phyloP scores from a whole-genome alignment of 1,140 invertebrate genomes.

The Drosophila tsacasi region DNA sequence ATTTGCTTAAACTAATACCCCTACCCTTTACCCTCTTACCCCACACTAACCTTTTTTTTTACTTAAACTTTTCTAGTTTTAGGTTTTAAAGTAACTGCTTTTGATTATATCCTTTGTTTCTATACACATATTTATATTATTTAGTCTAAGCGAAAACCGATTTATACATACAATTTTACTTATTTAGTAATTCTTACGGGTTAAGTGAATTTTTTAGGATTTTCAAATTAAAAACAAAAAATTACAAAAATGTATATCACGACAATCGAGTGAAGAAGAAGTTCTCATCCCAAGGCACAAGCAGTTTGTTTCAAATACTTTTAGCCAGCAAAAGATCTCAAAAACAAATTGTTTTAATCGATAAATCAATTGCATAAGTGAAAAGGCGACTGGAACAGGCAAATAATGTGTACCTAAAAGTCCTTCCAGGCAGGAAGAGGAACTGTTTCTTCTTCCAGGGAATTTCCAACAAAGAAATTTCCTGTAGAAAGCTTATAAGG shows the following conservation, averaged over 20 bases:
- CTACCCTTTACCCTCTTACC: neutral
- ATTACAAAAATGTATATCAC: neutral
- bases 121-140: conserved; percentile 35
- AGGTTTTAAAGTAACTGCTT: conserved; percentile 29
- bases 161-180: conserved; percentile 32
- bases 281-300: conserved; percentile 11
- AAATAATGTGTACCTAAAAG: too few relatives aligned
- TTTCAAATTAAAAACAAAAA: conserved; percentile 57
- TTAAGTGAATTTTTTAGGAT: conserved; percentile 71
- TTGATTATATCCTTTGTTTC: conserved; percentile 32
- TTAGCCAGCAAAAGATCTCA: conserved; percentile 38
- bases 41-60: conserved; percentile 8
- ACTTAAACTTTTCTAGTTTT: conserved; percentile 23
- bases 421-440: too few relatives aligned
- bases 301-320: conserved; percentile 56
- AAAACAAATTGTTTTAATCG: conserved; percentile 9
- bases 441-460: neutral
- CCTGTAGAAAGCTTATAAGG: neutral
- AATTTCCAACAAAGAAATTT: neutral
- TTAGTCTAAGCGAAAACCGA: conserved; percentile 15
- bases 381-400: neutral
- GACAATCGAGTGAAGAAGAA: conserved; percentile 3
- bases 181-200: conserved; percentile 53
- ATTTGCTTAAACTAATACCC: neutral
- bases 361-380: neutral